Percentiles rank a stretch among this genome's conserved stretches.
Evolutionary conservation across 2,113 vertebrate genomes (phyloP).

Genomic region (Electrona antarctica): DNA sequence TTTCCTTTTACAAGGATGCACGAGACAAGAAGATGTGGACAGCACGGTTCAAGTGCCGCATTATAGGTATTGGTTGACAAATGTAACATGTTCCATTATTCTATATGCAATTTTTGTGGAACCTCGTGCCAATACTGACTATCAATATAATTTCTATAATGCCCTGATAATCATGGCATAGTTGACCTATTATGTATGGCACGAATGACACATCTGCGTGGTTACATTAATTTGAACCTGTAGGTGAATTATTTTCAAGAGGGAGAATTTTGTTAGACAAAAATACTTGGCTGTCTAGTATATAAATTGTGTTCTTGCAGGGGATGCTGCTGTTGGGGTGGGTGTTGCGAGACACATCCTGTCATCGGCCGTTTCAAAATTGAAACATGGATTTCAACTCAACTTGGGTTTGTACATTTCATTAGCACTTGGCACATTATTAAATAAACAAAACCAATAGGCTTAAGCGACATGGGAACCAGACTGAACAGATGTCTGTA

Average conservation of each 20-base stretch:
- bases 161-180: background rate
- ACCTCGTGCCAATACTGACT: background rate
- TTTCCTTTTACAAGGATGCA: conserved; percentile 17
- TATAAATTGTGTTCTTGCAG: conserved; percentile 10
- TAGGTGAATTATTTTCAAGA: background rate
- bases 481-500: background rate
- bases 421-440: conserved; percentile 6
- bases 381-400: conserved; percentile 20
- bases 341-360: conserved; percentile 19
- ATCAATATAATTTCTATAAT: background rate
- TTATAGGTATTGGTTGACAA: conserved; percentile 6
- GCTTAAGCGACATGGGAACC: conserved; percentile 7
- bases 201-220: background rate
- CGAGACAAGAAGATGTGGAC: conserved; percentile 11
- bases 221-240: background rate
- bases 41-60: conserved; percentile 2
- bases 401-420: conserved; percentile 21
- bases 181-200: background rate
- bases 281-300: background rate
- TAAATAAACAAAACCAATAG: background rate
- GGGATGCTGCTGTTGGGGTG: conserved; percentile 26
- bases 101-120: conserved; percentile 4
- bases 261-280: background rate
- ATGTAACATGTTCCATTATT: conserved; percentile 2
- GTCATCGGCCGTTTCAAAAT: conserved; percentile 6